Evolutionary conservation across 2,888 invertebrate species (phyloP).

Genomic region (Calephelis perditalis): DNA sequence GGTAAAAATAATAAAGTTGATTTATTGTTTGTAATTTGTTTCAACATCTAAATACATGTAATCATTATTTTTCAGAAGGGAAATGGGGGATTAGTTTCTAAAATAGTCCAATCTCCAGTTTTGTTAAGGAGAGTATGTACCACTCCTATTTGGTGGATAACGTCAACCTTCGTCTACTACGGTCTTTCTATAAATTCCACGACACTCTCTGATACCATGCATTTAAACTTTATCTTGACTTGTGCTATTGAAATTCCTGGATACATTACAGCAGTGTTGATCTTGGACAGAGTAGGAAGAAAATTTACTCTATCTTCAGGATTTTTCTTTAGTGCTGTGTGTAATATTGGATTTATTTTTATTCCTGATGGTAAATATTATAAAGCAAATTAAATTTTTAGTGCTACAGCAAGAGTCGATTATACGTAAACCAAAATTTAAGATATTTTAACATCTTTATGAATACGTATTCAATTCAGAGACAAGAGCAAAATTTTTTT

Average conservation of each 20-base stretch:
- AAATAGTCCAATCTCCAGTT: constrained; percentile 64
- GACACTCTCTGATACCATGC: constrained; percentile 83
- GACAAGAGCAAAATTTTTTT: no score
- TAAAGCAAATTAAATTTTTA: background rate
- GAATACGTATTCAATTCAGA: no score
- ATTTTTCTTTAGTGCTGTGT: constrained; percentile 77
- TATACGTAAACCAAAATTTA: no score
- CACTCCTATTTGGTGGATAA: constrained; percentile 88
- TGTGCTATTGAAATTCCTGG: constrained; percentile 84
- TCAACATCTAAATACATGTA: no score
- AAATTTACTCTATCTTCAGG: constrained; percentile 78
- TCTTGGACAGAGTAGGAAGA: constrained; percentile 81
- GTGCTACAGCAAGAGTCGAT: no score
- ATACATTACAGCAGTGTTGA: constrained; percentile 76
- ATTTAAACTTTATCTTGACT: constrained; percentile 83
- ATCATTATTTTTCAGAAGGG: no score
- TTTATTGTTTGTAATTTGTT: no score
- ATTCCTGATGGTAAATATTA: constrained; percentile 65
- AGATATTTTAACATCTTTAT: no score
- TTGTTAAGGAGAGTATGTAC: constrained; percentile 77
- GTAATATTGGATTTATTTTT: constrained; percentile 55
- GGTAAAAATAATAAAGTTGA: background rate
- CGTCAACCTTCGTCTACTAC: constrained; percentile 87
- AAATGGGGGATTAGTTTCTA: constrained; percentile 33
- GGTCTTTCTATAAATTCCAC: constrained; percentile 87